Conservation (phyloP, 2,888 invertebrate species). For the Brachyptera putata region DNA sequence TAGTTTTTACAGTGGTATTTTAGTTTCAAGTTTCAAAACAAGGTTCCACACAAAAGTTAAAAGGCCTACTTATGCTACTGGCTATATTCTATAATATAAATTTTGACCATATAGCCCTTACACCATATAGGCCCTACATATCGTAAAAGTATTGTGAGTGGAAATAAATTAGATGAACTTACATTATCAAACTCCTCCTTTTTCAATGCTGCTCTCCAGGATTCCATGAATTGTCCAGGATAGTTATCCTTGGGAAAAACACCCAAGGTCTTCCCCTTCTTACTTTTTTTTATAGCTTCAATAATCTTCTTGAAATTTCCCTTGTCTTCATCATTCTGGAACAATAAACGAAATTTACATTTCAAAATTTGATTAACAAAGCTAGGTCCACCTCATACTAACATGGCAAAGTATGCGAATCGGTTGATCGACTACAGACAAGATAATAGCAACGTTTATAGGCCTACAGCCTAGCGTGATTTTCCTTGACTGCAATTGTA, state of each 20-base stretch:
- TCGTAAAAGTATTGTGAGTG: not conserved
- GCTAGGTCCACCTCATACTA: too few relatives aligned
- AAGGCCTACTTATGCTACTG: too few relatives aligned
- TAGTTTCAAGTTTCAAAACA: too few relatives aligned
- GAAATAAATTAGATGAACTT: conserved; percentile 32
- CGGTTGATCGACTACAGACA: too few relatives aligned
- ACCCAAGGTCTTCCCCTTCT: conserved; percentile 83
- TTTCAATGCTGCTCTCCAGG: conserved; percentile 78
- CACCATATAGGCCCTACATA: not conserved
- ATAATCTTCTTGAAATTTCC: conserved; percentile 67
- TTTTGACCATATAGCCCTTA: too few relatives aligned
- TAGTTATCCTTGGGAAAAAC: conserved; percentile 91
- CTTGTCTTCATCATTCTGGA: conserved; percentile 83
- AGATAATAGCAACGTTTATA: too few relatives aligned
- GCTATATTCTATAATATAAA: too few relatives aligned
- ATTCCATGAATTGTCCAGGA: conserved; percentile 87
- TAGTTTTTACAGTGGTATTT: too few relatives aligned
- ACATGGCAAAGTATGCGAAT: too few relatives aligned
- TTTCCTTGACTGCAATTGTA: too few relatives aligned
- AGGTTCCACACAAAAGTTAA: too few relatives aligned
- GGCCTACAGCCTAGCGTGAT: too few relatives aligned
- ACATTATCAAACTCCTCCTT: conserved; percentile 74
- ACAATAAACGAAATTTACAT: conserved; percentile 34
- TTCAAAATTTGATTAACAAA: not conserved
- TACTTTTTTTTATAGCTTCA: conserved; percentile 79